These are phyloP conservation scores for Condylura cristata DNA, from an alignment of 2,113 vertebrate species.

Conservation along the genomic window DNA sequence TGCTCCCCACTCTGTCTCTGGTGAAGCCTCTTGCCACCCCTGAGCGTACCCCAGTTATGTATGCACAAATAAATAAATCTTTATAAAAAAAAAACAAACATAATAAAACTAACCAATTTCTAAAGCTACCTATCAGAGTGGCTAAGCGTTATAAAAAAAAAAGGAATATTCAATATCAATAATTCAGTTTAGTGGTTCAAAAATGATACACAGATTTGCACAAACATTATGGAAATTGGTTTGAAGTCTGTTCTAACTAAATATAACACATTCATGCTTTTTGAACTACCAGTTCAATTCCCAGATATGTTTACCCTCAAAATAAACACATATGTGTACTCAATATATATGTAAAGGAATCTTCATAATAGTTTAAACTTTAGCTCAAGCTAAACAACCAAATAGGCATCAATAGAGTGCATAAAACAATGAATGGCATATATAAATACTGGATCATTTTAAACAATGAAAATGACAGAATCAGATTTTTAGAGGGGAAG, in stretches of 20 bases:
- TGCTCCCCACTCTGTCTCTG: too few species aligned
- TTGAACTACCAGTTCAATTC: background rate
- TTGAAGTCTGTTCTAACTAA: background rate
- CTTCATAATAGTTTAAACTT: background rate
- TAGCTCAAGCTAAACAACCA: background rate
- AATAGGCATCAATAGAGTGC: background rate
- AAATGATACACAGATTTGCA: background rate
- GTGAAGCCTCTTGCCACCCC: too few species aligned
- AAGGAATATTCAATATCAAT: background rate
- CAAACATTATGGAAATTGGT: background rate
- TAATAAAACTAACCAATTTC: background rate
- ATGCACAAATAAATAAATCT: too few species aligned
- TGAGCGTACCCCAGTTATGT: too few species aligned
- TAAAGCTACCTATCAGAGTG: background rate
- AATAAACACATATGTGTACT: background rate
- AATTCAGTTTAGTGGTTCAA: too few species aligned
- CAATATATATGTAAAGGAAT: background rate
- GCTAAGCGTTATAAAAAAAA: background rate
- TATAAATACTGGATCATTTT: background rate
- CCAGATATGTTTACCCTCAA: background rate
- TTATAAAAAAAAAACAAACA: too few species aligned
- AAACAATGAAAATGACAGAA: background rate
- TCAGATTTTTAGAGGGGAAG: too few species aligned
- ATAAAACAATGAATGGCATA: background rate
- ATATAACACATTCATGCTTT: background rate